Evolutionary conservation across 2,797 vertebrate species (phyloP).

Genomic region (Bradypus variegatus): DNA sequence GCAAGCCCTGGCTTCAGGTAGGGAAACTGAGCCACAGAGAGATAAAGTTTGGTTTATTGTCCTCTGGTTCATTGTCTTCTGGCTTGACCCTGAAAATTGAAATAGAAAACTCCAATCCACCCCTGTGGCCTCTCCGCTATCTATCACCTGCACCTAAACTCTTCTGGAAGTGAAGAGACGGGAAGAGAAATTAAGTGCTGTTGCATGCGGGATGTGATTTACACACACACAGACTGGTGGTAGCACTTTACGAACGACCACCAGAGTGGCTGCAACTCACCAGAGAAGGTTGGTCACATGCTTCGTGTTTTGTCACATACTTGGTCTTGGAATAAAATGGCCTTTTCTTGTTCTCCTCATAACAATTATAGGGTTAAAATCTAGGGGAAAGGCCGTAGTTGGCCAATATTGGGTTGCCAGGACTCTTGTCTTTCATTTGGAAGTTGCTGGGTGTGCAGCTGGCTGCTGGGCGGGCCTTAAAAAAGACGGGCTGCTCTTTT

Average conservation of each 20-base stretch:
- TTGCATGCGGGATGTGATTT: background rate
- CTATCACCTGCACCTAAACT: background rate
- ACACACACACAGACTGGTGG: background rate
- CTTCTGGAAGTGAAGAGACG: background rate
- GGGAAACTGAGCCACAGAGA: background rate
- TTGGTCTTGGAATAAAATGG: background rate
- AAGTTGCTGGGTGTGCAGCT: background rate
- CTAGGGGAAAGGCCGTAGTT: background rate
- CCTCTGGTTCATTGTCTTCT: background rate
- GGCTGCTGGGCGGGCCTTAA: background rate
- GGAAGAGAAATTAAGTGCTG: background rate
- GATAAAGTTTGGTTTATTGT: background rate
- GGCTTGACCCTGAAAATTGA: background rate
- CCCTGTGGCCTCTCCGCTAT: background rate
- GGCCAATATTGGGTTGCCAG: background rate
- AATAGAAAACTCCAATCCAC: background rate
- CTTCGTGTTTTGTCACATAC: too few species aligned
- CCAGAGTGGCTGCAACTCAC: background rate
- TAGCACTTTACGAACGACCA: background rate
- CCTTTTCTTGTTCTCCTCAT: background rate
- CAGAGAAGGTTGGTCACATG: background rate
- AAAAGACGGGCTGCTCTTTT: background rate
- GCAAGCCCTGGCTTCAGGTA: background rate
- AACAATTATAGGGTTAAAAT: background rate
- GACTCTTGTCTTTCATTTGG: background rate